Conservation (phyloP, 1,140 invertebrate genomes). For the Lepidurus arcticus region DNA sequence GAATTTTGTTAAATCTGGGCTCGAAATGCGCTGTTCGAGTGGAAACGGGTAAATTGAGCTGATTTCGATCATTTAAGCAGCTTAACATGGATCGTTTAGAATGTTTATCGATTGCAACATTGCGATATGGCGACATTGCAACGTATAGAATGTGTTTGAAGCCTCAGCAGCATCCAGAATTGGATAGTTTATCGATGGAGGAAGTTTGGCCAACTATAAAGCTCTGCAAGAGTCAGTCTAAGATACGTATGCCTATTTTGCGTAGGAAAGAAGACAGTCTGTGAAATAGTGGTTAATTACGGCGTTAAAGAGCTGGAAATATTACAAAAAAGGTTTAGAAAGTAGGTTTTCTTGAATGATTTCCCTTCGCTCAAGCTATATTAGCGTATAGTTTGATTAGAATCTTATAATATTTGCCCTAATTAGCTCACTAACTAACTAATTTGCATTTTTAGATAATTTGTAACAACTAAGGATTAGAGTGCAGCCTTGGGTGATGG, state of each 20-base stretch:
- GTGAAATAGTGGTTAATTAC: too few relatives aligned
- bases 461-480: background rate
- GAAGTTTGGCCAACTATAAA: too few relatives aligned
- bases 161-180: background rate
- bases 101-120: conserved; percentile 48
- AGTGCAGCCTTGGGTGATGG: background rate
- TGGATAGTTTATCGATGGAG: conserved; percentile 32
- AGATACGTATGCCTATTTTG: background rate
- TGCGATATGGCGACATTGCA: conserved; percentile 45
- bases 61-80: conserved; percentile 33
- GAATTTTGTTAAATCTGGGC: conserved; percentile 74
- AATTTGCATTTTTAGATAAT: too few relatives aligned
- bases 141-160: background rate
- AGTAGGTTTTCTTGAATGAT: too few relatives aligned
- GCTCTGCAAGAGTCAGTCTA: conserved; percentile 32
- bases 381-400: too few relatives aligned
- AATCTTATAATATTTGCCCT: too few relatives aligned
- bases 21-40: conserved; percentile 78
- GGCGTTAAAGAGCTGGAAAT: too few relatives aligned
- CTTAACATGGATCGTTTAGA: conserved; percentile 32
- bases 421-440: too few relatives aligned
- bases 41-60: conserved; percentile 58
- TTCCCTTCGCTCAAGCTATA: too few relatives aligned
- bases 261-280: too few relatives aligned
- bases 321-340: too few relatives aligned